These are phyloP conservation scores for Eueremaeus valkanovi DNA, from an alignment of 2,888 invertebrate genomes.

Conservation along the genomic window DNA sequence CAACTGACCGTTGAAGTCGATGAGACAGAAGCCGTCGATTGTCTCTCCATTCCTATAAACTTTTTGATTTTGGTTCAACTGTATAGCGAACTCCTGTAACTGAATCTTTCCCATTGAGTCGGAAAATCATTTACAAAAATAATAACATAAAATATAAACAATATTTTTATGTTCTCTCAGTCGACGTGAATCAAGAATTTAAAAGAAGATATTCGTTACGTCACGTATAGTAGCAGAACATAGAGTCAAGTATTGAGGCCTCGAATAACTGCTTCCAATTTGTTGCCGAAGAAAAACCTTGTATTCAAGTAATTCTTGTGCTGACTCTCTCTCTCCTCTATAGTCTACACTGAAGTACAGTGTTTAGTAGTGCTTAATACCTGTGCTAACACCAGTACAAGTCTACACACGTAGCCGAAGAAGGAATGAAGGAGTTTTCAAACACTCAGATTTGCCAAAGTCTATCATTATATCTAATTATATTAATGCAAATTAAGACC, in stretches of 20 bases:
- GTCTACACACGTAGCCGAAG: too few species aligned
- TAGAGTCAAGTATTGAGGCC: neutral
- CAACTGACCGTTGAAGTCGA: constrained; percentile 7
- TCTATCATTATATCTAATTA: too few species aligned
- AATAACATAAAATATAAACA: too few species aligned
- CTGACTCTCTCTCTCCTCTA: too few species aligned
- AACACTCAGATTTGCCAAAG: too few species aligned
- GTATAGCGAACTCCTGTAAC: constrained; percentile 11
- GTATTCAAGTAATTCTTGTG: neutral
- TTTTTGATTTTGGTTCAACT: neutral
- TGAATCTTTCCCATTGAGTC: constrained; percentile 27
- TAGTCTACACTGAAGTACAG: too few species aligned
- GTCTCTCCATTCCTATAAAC: neutral
- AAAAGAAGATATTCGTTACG: neutral
- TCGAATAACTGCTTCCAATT: neutral
- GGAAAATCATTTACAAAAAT: too few species aligned
- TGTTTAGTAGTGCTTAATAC: too few species aligned
- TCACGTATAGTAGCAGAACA: neutral
- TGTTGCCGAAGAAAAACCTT: neutral
- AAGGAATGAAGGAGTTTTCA: too few species aligned
- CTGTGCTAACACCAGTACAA: too few species aligned
- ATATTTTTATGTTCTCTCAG: neutral
- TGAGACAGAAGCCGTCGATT: neutral
- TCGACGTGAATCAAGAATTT: neutral
- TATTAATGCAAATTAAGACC: too few species aligned